Percentiles rank a stretch among this genome's conserved stretches.
These are phyloP conservation scores for Erinaceus europaeus DNA, from an alignment of 2,113 vertebrate species.

Conservation along the genomic window DNA sequence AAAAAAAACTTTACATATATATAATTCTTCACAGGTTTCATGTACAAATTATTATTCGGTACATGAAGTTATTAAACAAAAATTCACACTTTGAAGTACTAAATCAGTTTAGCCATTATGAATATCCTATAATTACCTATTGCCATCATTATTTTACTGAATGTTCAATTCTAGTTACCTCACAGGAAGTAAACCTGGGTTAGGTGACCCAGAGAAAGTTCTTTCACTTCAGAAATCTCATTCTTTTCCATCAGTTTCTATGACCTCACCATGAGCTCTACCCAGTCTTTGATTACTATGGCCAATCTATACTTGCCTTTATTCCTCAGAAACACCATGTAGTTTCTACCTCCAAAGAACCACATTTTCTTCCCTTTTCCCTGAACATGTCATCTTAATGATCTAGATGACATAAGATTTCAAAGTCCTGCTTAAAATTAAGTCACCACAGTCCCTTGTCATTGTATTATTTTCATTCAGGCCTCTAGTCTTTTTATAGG, in stretches of 20 bases:
- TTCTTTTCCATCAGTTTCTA: neutral
- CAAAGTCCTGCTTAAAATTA: neutral
- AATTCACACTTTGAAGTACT: neutral
- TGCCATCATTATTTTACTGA: neutral
- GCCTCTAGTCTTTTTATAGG: neutral
- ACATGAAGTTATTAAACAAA: neutral
- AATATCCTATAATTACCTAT: too few species aligned
- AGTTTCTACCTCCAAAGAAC: neutral
- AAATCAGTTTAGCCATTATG: neutral
- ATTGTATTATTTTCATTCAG: neutral
- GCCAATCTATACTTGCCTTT: neutral
- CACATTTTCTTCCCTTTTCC: neutral
- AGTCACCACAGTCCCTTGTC: neutral
- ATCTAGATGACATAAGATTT: neutral
- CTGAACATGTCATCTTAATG: neutral
- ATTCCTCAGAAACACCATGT: neutral
- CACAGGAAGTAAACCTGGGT: neutral
- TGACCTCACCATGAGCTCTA: neutral
- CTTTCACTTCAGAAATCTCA: neutral
- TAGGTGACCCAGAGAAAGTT: neutral
- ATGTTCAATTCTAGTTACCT: neutral
- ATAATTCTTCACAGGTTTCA: neutral
- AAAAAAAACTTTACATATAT: too few species aligned
- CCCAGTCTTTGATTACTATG: neutral
- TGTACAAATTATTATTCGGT: neutral